A percentile compares a stretch with the other conserved stretches of the same genome.
phyloP scores from a whole-genome alignment of 2,113 vertebrate species.

The Herpetotheres cachinnans region DNA sequence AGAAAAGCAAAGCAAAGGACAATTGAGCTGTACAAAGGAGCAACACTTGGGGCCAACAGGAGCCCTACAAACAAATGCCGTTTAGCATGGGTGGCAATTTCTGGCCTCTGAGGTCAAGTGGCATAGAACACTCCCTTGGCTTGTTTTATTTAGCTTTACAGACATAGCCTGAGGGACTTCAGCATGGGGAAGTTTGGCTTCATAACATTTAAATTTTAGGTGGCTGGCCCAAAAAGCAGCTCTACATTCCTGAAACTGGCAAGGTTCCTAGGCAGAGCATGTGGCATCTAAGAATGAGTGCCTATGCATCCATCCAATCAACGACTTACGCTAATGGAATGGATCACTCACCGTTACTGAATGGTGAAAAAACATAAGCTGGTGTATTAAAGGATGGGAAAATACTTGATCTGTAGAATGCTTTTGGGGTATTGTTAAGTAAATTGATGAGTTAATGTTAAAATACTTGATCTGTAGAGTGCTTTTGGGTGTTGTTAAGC shows the following conservation, averaged over 20 bases:
- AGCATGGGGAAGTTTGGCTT: neutral
- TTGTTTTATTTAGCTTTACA: neutral
- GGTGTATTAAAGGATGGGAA: too few relatives aligned
- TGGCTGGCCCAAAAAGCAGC: neutral
- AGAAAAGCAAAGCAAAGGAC: neutral
- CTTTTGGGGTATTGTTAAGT: too few relatives aligned
- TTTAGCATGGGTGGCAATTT: neutral
- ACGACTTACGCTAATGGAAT: neutral
- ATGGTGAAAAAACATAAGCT: neutral
- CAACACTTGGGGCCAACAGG: neutral
- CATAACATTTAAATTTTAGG: neutral
- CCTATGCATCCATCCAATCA: neutral
- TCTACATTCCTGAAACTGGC: accelerated
- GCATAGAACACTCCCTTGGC: neutral
- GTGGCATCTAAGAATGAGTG: neutral
- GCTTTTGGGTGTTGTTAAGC: too few relatives aligned
- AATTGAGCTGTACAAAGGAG: accelerated
- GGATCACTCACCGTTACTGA: neutral
- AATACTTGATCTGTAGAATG: too few relatives aligned
- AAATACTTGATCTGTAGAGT: too few relatives aligned
- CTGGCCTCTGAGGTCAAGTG: neutral
- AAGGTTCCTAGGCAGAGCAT: neutral
- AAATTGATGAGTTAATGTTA: too few relatives aligned
- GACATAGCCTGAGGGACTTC: neutral
- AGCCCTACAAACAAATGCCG: neutral